phyloP scores from a whole-genome alignment of 2,113 vertebrate species.

The Dipodomys ordii region DNA sequence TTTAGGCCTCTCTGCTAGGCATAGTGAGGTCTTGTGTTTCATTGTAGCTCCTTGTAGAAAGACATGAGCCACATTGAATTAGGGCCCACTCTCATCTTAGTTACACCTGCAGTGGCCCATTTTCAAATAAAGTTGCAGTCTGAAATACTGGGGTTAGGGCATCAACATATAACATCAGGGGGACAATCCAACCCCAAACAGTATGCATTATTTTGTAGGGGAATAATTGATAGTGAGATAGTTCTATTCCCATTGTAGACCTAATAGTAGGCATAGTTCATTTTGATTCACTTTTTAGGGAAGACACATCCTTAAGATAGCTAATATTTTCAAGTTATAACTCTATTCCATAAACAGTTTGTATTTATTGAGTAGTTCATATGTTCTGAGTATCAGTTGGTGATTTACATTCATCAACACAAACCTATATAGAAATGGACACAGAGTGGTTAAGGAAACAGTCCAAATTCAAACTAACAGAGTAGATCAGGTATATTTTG shows the following conservation, averaged over 20 bases:
- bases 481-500: neutral
- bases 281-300: neutral
- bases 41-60: neutral
- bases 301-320: neutral
- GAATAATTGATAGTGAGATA: neutral
- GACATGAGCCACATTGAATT: neutral
- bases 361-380: conserved; percentile 12
- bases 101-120: neutral
- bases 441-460: neutral
- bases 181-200: neutral
- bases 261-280: neutral
- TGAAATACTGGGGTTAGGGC: neutral
- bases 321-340: neutral
- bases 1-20: neutral
- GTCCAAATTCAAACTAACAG: neutral
- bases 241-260: neutral
- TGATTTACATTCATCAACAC: neutral
- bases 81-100: neutral
- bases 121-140: neutral
- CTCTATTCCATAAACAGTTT: neutral
- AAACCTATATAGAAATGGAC: neutral
- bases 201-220: neutral
- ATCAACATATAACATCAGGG: neutral
- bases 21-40: neutral
- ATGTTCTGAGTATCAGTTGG: neutral